phyloP scores from a whole-genome alignment of 1,140 invertebrate genomes.

The Epicauta chinensis region DNA sequence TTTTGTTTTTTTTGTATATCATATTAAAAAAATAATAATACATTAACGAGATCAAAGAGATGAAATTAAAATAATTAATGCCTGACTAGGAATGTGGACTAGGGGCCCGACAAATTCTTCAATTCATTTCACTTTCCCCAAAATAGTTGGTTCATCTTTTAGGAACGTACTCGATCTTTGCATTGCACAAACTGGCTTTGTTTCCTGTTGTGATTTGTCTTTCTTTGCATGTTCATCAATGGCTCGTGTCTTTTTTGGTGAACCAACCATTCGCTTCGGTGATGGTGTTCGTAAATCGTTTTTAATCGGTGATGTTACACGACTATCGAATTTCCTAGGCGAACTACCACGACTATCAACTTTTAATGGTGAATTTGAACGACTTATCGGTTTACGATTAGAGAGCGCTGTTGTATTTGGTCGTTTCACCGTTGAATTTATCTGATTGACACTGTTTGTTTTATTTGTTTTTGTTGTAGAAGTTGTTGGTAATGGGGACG shows the following conservation, averaged over 20 bases:
- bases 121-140: constrained; percentile 31
- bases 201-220: constrained; percentile 5
- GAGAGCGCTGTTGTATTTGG: not conserved
- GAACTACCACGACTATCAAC: constrained; percentile 27
- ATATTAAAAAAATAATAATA: too few relatives aligned
- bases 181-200: constrained; percentile 37
- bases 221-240: not conserved
- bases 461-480: not conserved
- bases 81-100: constrained; percentile 25
- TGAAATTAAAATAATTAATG: constrained; percentile 5
- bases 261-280: constrained; percentile 21
- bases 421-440: constrained; percentile 4
- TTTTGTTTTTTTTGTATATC: too few relatives aligned
- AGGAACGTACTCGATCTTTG: constrained; percentile 63
- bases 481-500: not conserved
- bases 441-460: not conserved
- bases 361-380: constrained; percentile 31
- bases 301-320: constrained; percentile 32
- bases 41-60: constrained; percentile 17
- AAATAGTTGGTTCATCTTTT: constrained; percentile 55
- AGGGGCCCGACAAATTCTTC: constrained; percentile 6
- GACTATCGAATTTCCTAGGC: constrained; percentile 31
- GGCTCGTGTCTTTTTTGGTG: constrained; percentile 15
- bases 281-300: constrained; percentile 25
- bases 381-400: constrained; percentile 22